Conservation (phyloP, 1,140 invertebrate species). For the Solenopsis fugax region DNA sequence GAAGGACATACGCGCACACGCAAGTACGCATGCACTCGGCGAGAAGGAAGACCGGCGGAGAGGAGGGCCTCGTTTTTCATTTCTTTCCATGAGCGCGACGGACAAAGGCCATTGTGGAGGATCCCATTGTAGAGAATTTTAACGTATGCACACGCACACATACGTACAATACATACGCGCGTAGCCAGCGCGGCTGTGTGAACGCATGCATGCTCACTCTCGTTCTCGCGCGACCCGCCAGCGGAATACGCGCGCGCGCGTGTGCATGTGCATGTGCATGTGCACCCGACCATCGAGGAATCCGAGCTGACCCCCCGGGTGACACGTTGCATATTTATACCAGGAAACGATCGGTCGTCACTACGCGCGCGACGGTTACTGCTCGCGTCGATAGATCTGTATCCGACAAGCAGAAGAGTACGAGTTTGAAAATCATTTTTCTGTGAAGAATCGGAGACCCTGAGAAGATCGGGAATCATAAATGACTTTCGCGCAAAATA, state of each 20-base stretch:
- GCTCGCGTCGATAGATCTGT: conserved; percentile 47
- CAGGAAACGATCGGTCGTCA: conserved; percentile 74
- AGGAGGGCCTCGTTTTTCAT: conserved; percentile 76
- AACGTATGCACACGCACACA: conserved; percentile 75
- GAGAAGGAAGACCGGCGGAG: background rate
- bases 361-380: conserved; percentile 48
- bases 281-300: conserved; percentile 70
- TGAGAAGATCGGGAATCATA: background rate
- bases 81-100: conserved; percentile 75
- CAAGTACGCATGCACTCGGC: background rate
- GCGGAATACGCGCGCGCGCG: conserved; percentile 41
- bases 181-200: conserved; percentile 29
- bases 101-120: conserved; percentile 79
- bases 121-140: conserved; percentile 77
- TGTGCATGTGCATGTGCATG: conserved; percentile 44
- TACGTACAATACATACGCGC: conserved; percentile 2
- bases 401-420: conserved; percentile 9
- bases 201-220: conserved; percentile 36
- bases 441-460: background rate
- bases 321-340: conserved; percentile 77
- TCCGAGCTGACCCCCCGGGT: conserved; percentile 75
- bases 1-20: conserved; percentile 2
- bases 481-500: background rate
- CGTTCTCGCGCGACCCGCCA: conserved; percentile 39
- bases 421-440: conserved; percentile 18